Evolutionary conservation across 2,888 invertebrate species (phyloP).

Genomic region (Trachelus tabidus): DNA sequence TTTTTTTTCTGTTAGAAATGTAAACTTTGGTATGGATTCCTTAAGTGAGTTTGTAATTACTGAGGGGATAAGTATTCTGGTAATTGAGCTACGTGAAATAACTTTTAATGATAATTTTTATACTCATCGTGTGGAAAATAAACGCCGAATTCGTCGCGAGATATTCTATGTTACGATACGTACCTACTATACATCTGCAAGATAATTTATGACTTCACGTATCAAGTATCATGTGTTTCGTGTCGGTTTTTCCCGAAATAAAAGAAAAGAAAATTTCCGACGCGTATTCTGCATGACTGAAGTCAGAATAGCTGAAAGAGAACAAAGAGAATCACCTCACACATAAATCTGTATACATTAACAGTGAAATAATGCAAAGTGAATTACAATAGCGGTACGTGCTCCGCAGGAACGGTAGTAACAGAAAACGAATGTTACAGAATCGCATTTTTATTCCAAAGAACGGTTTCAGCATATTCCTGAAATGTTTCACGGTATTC

Average conservation of each 20-base stretch:
- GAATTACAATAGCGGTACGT: background rate
- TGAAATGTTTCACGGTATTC: background rate
- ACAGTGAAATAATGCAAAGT: background rate
- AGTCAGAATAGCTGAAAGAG: background rate
- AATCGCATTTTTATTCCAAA: background rate
- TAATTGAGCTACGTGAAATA: background rate
- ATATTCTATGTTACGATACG: background rate
- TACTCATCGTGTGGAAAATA: background rate
- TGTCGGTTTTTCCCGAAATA: background rate
- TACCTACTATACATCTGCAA: background rate
- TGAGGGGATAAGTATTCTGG: background rate
- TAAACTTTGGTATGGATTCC: background rate
- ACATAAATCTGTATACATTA: background rate
- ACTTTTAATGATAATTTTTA: background rate
- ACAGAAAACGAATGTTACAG: background rate
- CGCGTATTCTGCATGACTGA: background rate
- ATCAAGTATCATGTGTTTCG: background rate
- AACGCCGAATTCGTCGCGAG: background rate
- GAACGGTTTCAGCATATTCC: background rate
- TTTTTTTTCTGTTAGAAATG: background rate
- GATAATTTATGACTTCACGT: background rate
- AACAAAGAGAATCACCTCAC: background rate
- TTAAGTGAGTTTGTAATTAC: background rate
- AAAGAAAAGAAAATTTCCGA: background rate
- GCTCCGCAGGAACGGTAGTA: background rate